A percentile compares a stretch with the other conserved stretches of the same genome.
Evolutionary conservation across 2,797 vertebrate species (phyloP).

Genomic region (Enteromius thamalakanensis): DNA sequence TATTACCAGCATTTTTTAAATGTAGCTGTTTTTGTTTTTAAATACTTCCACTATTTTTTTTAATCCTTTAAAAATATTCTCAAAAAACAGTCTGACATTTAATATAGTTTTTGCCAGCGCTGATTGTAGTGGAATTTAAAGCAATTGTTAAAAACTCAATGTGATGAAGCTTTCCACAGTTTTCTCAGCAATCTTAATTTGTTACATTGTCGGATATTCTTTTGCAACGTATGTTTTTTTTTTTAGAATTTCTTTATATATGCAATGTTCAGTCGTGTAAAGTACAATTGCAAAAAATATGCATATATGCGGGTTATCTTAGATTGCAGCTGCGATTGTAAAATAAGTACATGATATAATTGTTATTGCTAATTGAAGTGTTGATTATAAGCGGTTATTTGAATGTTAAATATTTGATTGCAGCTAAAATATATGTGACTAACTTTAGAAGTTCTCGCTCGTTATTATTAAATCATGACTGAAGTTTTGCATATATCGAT

Average conservation of each 20-base stretch:
- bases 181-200: neutral
- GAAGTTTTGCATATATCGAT: slow-evolving; percentile 8
- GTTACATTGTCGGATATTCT: neutral
- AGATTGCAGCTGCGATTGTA: neutral
- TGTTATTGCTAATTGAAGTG: neutral
- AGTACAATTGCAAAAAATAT: slow-evolving; percentile 12
- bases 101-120: neutral
- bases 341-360: slow-evolving; percentile 6
- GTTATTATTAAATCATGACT: slow-evolving; percentile 10
- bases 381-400: neutral
- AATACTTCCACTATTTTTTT: neutral
- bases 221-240: neutral
- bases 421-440: neutral
- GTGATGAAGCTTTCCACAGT: neutral
- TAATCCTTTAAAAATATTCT: neutral
- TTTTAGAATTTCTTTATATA: slow-evolving; percentile 7
- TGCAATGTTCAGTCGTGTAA: neutral
- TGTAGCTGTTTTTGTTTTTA: neutral
- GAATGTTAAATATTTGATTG: neutral
- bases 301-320: neutral
- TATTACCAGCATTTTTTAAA: neutral
- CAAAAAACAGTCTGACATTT: neutral
- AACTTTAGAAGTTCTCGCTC: slow-evolving; percentile 2
- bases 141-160: neutral
- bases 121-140: slow-evolving; percentile 15